Evolutionary conservation across 2,113 vertebrate genomes (phyloP).

Genomic region (Silurus glanis): DNA sequence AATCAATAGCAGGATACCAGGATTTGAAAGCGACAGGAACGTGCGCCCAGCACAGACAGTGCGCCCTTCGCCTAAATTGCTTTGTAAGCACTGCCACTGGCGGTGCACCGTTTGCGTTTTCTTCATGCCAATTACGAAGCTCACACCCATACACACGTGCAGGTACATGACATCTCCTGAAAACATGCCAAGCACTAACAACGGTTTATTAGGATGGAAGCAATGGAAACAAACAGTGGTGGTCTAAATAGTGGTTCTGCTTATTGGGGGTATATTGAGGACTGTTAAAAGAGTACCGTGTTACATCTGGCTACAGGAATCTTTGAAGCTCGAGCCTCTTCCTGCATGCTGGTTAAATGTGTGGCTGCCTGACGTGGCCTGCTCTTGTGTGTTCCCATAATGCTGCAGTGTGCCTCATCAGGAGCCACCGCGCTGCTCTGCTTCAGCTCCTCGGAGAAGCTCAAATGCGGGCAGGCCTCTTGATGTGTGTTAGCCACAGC

Average conservation of each 20-base stretch:
- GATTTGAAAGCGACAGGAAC: neutral
- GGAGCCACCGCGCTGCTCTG: constrained; percentile 24
- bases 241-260: constrained; percentile 32
- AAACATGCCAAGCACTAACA: neutral
- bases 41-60: neutral
- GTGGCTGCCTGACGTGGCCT: constrained; percentile 37
- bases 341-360: constrained; percentile 38
- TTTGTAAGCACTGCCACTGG: neutral
- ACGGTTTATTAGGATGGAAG: constrained; percentile 12
- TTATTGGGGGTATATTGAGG: constrained; percentile 2
- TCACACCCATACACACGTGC: constrained; percentile 10
- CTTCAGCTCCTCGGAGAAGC: constrained; percentile 35
- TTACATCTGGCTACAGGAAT: constrained; percentile 40
- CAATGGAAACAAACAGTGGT: constrained; percentile 37
- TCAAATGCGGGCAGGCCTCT: constrained; percentile 38
- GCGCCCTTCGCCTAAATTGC: constrained; percentile 8
- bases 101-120: neutral
- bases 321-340: constrained; percentile 49
- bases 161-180: constrained; percentile 16
- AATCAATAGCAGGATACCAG: neutral
- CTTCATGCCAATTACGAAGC: constrained; percentile 23
- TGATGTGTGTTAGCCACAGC: constrained; percentile 49
- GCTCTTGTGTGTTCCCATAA: constrained; percentile 45
- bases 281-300: constrained; percentile 38
- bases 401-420: constrained; percentile 43